Conservation (phyloP, 2,113 vertebrate genomes). For the Megatriorchis doriae region DNA sequence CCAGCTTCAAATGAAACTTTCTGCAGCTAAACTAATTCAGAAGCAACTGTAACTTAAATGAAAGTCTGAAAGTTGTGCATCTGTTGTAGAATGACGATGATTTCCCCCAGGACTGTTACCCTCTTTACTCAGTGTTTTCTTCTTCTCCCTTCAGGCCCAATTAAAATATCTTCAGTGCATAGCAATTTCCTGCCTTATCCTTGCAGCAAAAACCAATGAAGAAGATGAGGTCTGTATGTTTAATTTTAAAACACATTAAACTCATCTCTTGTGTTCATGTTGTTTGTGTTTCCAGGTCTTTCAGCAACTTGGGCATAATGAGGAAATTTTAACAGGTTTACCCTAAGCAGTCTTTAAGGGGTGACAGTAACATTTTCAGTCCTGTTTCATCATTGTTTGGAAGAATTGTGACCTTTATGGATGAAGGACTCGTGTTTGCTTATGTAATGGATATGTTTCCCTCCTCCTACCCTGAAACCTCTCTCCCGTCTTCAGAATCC, state of each 20-base stretch:
- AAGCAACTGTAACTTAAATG: not conserved
- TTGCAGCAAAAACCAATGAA: slow-evolving; percentile 81
- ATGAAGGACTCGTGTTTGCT: not conserved
- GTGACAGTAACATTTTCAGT: not conserved
- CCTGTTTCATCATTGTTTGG: not conserved
- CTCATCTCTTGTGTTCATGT: not conserved
- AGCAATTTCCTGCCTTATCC: slow-evolving; percentile 77
- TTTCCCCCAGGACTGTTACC: not conserved
- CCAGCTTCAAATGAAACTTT: not conserved
- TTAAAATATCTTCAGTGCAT: slow-evolving; percentile 76
- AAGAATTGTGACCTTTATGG: not conserved
- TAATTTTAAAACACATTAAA: not conserved
- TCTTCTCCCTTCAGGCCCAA: slow-evolving; percentile 69
- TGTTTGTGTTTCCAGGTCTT: not conserved
- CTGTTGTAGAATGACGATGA: not conserved
- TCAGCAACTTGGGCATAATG: not conserved
- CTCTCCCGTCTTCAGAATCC: not conserved
- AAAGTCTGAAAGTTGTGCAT: not conserved
- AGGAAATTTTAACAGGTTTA: not conserved
- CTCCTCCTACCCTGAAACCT: not conserved
- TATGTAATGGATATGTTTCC: not conserved
- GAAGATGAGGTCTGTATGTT: slow-evolving; percentile 78
- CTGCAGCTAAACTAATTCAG: not conserved
- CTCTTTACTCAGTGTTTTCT: not conserved
- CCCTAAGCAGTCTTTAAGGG: not conserved